Percentiles rank a stretch among this genome's conserved stretches.
These are phyloP conservation scores for Himalopsyche phryganea DNA, from an alignment of 1,140 invertebrate genomes.

Conservation along the genomic window DNA sequence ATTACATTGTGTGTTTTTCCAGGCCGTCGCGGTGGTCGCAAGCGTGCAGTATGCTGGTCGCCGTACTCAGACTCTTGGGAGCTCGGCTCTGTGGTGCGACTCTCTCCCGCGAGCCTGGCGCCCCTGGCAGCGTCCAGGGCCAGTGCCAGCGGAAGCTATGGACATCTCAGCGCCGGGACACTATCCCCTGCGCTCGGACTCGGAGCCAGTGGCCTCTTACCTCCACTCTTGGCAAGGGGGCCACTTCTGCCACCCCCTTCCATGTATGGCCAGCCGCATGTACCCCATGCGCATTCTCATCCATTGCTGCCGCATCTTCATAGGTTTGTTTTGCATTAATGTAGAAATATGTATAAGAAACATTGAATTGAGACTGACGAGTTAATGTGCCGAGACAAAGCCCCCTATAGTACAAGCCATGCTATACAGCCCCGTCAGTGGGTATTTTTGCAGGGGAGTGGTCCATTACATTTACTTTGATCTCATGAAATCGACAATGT, in stretches of 20 bases:
- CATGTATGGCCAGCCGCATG: constrained; percentile 34
- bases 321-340: constrained; percentile 16
- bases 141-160: constrained; percentile 85
- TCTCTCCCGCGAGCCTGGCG: constrained; percentile 89
- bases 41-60: constrained; percentile 88
- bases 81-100: constrained; percentile 91
- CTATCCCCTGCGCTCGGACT: constrained; percentile 52
- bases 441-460: no score
- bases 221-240: constrained; percentile 46
- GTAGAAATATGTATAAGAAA: no score
- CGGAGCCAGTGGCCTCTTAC: constrained; percentile 51
- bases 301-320: constrained; percentile 36
- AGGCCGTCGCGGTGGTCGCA: constrained; percentile 53
- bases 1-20: no score
- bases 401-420: no score
- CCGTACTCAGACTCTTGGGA: constrained; percentile 93
- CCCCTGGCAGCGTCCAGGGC: constrained; percentile 89
- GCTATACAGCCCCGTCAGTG: no score
- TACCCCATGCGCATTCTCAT: constrained; percentile 38
- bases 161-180: constrained; percentile 81
- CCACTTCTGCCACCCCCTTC: constrained; percentile 27
- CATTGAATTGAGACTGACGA: no score
- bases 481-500: no score
- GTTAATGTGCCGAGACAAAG: no score
- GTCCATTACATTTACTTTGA: no score